Conservation (phyloP, 2,113 vertebrate species). For the Podilymbus podiceps region DNA sequence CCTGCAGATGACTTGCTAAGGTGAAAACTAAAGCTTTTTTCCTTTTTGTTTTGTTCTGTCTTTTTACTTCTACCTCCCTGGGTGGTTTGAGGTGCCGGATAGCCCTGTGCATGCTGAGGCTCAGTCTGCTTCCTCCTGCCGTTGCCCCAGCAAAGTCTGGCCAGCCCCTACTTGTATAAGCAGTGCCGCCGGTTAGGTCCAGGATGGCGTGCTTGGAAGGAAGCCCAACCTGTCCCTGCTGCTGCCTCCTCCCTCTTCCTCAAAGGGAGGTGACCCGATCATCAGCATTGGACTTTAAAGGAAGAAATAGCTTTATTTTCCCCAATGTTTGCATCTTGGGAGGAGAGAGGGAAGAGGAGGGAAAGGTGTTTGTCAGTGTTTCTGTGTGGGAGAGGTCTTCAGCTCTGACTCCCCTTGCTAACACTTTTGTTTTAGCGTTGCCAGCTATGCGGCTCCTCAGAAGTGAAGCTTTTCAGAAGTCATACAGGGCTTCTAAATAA, state of each 20-base stretch:
- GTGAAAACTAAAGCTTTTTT: background rate
- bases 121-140: background rate
- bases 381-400: background rate
- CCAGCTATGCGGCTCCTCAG: background rate
- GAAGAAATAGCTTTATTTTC: background rate
- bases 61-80: background rate
- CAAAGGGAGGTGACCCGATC: accelerated
- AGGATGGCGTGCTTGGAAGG: background rate
- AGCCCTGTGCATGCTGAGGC: background rate
- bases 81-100: background rate
- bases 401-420: background rate
- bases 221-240: background rate
- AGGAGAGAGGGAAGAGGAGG: background rate
- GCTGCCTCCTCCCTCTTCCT: background rate
- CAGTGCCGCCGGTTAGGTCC: accelerated
- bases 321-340: background rate
- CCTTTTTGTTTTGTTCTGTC: background rate
- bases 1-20: background rate
- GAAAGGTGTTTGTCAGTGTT: background rate
- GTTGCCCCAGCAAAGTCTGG: background rate
- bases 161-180: too few relatives aligned
- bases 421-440: background rate
- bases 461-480: background rate
- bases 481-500: background rate
- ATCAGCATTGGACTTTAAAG: background rate